phyloP scores from a whole-genome alignment of 1,140 invertebrate species.

The Zaprionus inermis region DNA sequence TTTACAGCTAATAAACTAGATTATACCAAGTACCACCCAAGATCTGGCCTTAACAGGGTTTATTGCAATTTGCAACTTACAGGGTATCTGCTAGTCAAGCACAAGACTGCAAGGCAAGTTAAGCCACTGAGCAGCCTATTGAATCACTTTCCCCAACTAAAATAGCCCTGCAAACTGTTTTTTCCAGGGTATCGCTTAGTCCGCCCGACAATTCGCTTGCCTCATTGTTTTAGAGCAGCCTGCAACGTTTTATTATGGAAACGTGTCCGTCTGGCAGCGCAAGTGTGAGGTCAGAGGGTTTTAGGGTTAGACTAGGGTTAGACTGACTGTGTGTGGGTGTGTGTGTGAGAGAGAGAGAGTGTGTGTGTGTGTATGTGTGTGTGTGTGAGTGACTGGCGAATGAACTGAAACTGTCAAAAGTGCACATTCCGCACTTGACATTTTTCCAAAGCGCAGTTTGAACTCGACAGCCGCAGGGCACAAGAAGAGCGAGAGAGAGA shows the following conservation, averaged over 20 bases:
- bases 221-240: conserved; percentile 14
- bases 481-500: too few species aligned
- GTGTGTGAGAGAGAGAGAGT: neutral
- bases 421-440: conserved; percentile 83
- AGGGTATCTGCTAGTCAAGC: conserved; percentile 4
- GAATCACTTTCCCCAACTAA: neutral
- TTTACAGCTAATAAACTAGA: too few species aligned
- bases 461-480: conserved; percentile 38
- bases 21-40: too few species aligned
- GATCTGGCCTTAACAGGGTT: too few species aligned
- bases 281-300: conserved; percentile 54
- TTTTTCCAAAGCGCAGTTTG: conserved; percentile 78
- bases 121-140: too few species aligned
- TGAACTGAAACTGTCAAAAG: conserved; percentile 83
- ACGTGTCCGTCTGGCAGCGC: conserved; percentile 70
- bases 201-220: neutral
- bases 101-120: too few species aligned
- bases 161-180: neutral
- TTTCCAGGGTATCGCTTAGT: conserved; percentile 6
- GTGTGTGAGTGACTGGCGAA: conserved; percentile 53
- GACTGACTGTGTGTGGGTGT: neutral
- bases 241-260: conserved; percentile 70
- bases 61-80: too few species aligned
- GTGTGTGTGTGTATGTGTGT: conserved; percentile 1
- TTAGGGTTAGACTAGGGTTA: conserved; percentile 50